Percentiles rank a stretch among this genome's conserved stretches.
These are phyloP conservation scores for Cylloceria caligata DNA, from an alignment of 2,888 invertebrate species.

Conservation along the genomic window DNA sequence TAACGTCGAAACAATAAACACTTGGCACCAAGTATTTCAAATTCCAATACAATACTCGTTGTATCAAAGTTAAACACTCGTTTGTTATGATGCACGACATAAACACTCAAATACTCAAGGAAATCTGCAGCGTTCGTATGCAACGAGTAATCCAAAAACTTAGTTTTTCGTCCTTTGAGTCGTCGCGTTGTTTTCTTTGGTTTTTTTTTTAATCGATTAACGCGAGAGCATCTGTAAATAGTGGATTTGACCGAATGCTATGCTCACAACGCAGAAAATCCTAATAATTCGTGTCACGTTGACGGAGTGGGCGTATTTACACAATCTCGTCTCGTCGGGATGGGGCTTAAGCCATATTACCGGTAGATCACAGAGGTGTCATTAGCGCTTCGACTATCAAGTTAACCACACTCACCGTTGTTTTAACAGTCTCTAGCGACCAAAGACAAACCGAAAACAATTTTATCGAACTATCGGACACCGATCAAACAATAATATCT, in stretches of 20 bases:
- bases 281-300: constrained; percentile 56
- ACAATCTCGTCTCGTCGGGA: constrained; percentile 57
- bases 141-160: constrained; percentile 42
- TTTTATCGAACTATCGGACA: neutral
- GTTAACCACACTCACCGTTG: constrained; percentile 17
- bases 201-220: neutral
- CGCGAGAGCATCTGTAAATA: neutral
- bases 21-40: constrained; percentile 39
- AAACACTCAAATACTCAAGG: neutral
- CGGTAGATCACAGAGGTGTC: constrained; percentile 57
- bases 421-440: constrained; percentile 3
- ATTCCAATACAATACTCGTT: neutral
- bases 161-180: neutral
- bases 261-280: constrained; percentile 4
- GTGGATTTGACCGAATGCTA: neutral
- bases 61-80: constrained; percentile 12
- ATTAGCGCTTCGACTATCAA: constrained; percentile 40
- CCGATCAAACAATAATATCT: neutral
- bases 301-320: constrained; percentile 61
- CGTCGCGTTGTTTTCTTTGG: constrained; percentile 6
- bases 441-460: neutral
- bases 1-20: constrained; percentile 16
- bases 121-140: neutral
- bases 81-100: neutral
- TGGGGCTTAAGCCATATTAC: neutral